Evolutionary conservation across 1,140 invertebrate species (phyloP), one percentile per base, ranked within the genome.

Genomic region (Zaprionus davidi): DNA sequence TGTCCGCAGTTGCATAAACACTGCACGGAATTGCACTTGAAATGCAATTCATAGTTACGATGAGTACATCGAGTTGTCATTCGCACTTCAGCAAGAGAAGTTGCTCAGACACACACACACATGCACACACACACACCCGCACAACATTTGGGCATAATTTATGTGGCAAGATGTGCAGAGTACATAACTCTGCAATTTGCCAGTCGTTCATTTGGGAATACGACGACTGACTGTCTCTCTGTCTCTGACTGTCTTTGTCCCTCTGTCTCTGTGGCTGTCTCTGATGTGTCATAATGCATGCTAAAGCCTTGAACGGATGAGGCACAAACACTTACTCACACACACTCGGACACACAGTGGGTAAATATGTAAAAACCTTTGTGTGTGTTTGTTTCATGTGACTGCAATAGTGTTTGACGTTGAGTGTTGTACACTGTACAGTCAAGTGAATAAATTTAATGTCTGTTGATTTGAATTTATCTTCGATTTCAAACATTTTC

Each of bases 161-260:
- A 75, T 71, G 20, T 22, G 46, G 46, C 46, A 46, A 51, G 72
- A 71, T 76, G 68, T 76, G 68, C 68, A 70, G 31, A 64, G 51
- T 67, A 63, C 72, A 76, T 76, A 71, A 76, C 44, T 76, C 49
- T 76, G 36, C 73, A 71, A 76, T 76, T 76, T 76, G 68, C 68
- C 67, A 75, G 72, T 64, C 67, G 67, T 71, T 75, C 67, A 71
- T 75, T 71, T 63, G 72, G 72, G 72, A 70, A 70, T 64, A 64
- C 26, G 44, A 22, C 6, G 41, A n/a, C 5, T 49, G 11, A 15
- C 9, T 22, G 5, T 22, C 20, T 15, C 57, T 60, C 7, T 38
- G 0, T 36, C 22, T 36, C 36, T 46, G 36, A 34, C 24, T 31
- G 24, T 67, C 36, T 53, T 2, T 65, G 5, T 26, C 49, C 24